Conservation (phyloP, 2,797 vertebrate genomes). For the Graptemys geographica region DNA sequence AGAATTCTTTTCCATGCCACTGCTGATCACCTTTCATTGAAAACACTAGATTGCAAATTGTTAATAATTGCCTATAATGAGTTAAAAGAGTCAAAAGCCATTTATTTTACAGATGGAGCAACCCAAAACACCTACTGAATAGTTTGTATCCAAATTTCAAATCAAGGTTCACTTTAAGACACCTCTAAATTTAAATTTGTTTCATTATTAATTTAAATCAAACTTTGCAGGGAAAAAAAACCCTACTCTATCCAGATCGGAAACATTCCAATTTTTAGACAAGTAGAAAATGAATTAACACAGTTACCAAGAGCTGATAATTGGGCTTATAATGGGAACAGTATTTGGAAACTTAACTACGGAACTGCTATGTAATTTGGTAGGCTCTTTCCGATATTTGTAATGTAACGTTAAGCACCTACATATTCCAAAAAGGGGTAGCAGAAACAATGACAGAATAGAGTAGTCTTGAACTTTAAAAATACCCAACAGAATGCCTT, state of each 20-base stretch:
- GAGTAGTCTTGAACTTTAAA: not conserved
- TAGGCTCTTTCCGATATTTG: conserved; percentile 30
- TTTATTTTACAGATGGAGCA: not conserved
- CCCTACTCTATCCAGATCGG: not conserved
- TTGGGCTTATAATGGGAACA: conserved; percentile 1
- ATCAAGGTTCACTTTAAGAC: conserved; percentile 24
- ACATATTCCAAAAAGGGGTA: conserved; percentile 6
- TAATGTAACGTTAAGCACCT: conserved; percentile 15
- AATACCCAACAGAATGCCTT: not conserved
- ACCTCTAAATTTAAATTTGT: not conserved
- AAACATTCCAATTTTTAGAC: conserved; percentile 14
- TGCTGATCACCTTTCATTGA: not conserved
- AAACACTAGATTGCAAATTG: conserved; percentile 7
- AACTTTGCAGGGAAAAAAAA: not conserved
- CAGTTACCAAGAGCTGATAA: conserved; percentile 26
- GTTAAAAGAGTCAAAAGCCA: not conserved
- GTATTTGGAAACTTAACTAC: conserved; percentile 28
- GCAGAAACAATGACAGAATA: not conserved
- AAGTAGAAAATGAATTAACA: conserved; percentile 21
- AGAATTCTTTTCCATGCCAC: not conserved
- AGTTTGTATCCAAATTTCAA: not conserved
- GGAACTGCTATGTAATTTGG: not conserved
- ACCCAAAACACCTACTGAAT: not conserved
- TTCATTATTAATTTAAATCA: conserved; percentile 6
- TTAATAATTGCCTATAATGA: not conserved